A percentile compares a stretch with the other conserved stretches of the same genome.
These are phyloP conservation scores for Melikaiella ostensackeni DNA, from an alignment of 2,888 invertebrate genomes.

Conservation along the genomic window DNA sequence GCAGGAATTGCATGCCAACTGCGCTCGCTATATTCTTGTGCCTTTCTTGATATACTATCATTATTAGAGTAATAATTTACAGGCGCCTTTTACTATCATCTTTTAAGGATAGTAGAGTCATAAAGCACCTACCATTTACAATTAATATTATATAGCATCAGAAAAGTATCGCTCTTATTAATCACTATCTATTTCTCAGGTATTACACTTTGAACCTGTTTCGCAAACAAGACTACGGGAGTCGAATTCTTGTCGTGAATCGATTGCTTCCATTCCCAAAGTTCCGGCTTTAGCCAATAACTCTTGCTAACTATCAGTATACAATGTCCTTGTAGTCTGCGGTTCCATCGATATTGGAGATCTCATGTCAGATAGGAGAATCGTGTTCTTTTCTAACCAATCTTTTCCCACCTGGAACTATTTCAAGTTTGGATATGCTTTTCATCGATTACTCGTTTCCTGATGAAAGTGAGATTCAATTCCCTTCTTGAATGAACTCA, in stretches of 20 bases:
- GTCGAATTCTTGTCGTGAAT: conserved; percentile 31
- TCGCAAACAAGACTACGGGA: conserved; percentile 2
- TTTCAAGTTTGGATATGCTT: conserved; percentile 13
- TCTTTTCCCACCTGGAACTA: neutral
- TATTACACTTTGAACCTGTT: conserved; percentile 6
- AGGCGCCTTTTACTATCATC: too few species aligned
- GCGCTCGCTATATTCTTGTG: too few species aligned
- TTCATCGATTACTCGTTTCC: conserved; percentile 26
- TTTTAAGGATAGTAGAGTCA: neutral
- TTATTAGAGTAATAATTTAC: neutral
- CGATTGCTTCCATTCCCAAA: conserved; percentile 8
- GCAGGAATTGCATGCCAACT: too few species aligned
- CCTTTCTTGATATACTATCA: too few species aligned
- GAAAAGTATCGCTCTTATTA: conserved; percentile 19
- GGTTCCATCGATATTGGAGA: conserved; percentile 8
- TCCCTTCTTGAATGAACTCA: conserved; percentile 19
- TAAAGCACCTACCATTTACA: neutral
- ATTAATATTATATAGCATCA: neutral
- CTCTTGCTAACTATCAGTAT: conserved; percentile 29
- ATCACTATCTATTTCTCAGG: conserved; percentile 3
- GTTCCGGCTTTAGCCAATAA: conserved; percentile 19
- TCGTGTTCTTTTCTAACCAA: neutral
- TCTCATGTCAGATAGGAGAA: neutral
- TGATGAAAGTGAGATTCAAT: conserved; percentile 26
- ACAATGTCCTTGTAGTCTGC: neutral